Conservation (phyloP, 35 echinoderm and acorn worm genomes). For the Lytechinus pictus region DNA sequence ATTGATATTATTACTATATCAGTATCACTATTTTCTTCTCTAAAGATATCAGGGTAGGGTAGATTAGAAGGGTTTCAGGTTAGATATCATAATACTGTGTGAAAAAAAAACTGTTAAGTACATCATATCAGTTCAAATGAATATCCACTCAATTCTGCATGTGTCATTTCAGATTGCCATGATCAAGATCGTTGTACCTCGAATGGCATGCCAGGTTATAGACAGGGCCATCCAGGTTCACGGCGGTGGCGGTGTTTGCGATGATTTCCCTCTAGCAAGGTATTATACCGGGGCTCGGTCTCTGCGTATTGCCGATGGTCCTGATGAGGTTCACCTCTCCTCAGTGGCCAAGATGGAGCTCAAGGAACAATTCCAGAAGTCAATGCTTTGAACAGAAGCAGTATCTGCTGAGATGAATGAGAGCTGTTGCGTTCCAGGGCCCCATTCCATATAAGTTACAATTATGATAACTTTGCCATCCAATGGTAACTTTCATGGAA, state of each 20-base stretch:
- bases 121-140: neutral
- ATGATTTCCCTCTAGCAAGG: slow-evolving; percentile 73
- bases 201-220: slow-evolving; percentile 75
- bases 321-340: slow-evolving; percentile 92
- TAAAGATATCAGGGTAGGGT: too few species aligned
- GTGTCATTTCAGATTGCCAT: slow-evolving; percentile 79
- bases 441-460: too few species aligned
- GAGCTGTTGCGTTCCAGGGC: too few species aligned
- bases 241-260: slow-evolving; percentile 83
- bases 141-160: neutral
- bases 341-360: slow-evolving; percentile 76
- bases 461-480: too few species aligned
- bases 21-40: too few species aligned
- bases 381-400: slow-evolving; percentile 66
- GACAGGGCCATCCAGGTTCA: slow-evolving; percentile 94
- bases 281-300: slow-evolving; percentile 77
- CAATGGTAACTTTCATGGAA: too few species aligned
- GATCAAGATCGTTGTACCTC: slow-evolving; percentile 91
- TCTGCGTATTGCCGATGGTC: slow-evolving; percentile 89
- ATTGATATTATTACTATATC: too few species aligned
- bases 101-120: neutral
- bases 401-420: too few species aligned
- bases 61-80: too few species aligned
- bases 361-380: slow-evolving; percentile 72
- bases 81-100: too few species aligned